Percentiles rank a stretch among this genome's conserved stretches.
Conservation (phyloP, 35 echinoderm and acorn worm genomes). For the Heliocidaris erythrogramma region DNA sequence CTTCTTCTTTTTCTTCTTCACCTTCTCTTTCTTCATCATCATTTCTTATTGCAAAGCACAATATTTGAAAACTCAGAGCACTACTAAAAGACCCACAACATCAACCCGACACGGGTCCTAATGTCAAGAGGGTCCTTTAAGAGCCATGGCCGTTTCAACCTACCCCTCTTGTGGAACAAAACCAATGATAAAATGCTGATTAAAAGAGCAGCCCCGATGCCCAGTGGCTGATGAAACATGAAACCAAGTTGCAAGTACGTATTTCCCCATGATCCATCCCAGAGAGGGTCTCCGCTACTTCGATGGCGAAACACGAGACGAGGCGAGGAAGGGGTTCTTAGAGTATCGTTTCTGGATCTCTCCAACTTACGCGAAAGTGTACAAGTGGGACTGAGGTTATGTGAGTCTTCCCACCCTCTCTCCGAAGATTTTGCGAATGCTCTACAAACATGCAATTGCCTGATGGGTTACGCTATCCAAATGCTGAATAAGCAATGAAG, state of each 20-base stretch:
- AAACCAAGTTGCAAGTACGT: not conserved
- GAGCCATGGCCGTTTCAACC: not conserved
- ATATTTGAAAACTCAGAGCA: not conserved
- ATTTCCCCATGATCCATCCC: not conserved
- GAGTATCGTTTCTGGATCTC: not conserved
- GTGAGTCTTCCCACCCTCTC: not conserved
- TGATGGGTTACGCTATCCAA: not conserved
- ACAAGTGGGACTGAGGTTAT: not conserved
- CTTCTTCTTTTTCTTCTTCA: too few species aligned
- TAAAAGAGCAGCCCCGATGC: not conserved
- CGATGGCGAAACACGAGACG: not conserved
- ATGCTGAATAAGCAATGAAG: not conserved
- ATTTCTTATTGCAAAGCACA: not conserved
- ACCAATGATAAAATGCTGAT: not conserved
- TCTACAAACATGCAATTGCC: not conserved
- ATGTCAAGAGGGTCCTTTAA: not conserved
- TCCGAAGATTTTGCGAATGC: not conserved
- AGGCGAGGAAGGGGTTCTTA: not conserved
- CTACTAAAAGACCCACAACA: not conserved
- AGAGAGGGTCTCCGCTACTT: not conserved
- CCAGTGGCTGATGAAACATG: not conserved
- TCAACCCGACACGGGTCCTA: not conserved
- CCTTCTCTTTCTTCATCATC: not conserved
- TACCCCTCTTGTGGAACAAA: not conserved
- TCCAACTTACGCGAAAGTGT: not conserved